Base-by-base conservation (phyloP, 2,113 vertebrate species). In the Aviceda subcristata region DNA sequence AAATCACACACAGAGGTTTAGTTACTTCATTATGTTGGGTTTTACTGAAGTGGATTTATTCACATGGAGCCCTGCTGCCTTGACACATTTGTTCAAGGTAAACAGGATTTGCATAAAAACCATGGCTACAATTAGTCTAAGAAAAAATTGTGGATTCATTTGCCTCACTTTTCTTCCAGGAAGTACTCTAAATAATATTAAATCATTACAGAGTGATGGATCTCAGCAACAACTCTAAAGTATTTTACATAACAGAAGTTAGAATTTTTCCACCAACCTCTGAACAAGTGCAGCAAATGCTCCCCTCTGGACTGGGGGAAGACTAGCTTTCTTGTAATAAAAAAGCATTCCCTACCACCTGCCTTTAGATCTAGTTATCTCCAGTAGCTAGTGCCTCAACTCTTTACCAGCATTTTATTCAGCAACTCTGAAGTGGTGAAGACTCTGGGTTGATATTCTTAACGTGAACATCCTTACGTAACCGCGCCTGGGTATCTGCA, bases 381-480 rank as follows among this genome's bases (percentile, higher is more conserved):
- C 45, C 36, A 34, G 34, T 7, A 63, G 59, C 29, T 43, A 39
- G 6, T 50, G 27, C 3, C 63, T 89, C 48, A 82, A 9, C 7
- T 27, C 17, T 74, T 77, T 51, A 29, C 10, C 13, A 56, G 6
- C 10, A 57, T 60, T 91, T 85, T 75, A 41, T 41, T 63, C 73
- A 91, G 41, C 9, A 88, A 0, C 19, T 79, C 27, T 23, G 41
- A 67, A 77, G 10, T 3, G 7, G 8, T 45, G 59, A 41, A 68
- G 34, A 62, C 9, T 67, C 19, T 50, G 13, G 16, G 19, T 16
- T 59, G 38, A 59, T 41, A 60, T 36, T 50, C 29, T 20, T 67
- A 62, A 13, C 18, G 10, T 15, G 57, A 63, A 10, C 39, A 72
- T 39, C 46, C 39, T 80, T 55, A 64, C 0, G 0, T 14, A 72